Conservation (phyloP, 2,888 invertebrate species). For the Melanostoma mellinum region DNA sequence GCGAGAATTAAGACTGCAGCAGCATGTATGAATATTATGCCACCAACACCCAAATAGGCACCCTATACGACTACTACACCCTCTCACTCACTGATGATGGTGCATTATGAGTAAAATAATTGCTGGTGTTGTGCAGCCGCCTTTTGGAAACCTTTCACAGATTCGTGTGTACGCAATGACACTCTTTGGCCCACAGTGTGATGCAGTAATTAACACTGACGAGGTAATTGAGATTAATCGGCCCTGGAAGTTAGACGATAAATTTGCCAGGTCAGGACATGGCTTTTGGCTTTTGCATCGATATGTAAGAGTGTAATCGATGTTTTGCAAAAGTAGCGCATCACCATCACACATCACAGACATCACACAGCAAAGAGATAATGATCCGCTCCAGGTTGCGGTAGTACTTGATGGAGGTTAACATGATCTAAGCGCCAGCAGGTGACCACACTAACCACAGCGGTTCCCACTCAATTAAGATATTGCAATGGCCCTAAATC, state of each 20-base stretch:
- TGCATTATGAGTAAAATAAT: constrained; percentile 64
- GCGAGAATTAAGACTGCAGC: constrained; percentile 71
- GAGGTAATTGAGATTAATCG: constrained; percentile 73
- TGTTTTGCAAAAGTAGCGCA: constrained; percentile 45
- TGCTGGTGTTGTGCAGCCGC: constrained; percentile 43
- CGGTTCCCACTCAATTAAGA: constrained; percentile 38
- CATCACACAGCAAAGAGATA: constrained; percentile 17
- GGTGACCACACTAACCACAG: constrained; percentile 37
- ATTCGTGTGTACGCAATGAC: constrained; percentile 57
- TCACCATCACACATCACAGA: constrained; percentile 5
- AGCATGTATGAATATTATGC: not conserved
- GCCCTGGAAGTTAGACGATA: constrained; percentile 68
- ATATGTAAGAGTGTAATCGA: constrained; percentile 65
- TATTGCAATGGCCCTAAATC: constrained; percentile 14
- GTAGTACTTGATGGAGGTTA: constrained; percentile 38
- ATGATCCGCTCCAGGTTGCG: constrained; percentile 46
- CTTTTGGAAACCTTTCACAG: not conserved
- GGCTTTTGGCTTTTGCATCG: constrained; percentile 52
- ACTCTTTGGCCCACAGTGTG: constrained; percentile 61
- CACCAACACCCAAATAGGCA: constrained; percentile 25
- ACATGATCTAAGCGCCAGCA: constrained; percentile 33
- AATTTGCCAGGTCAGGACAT: constrained; percentile 65
- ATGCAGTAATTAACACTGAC: constrained; percentile 73
- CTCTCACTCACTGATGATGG: constrained; percentile 51
- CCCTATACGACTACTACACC: constrained; percentile 33